A percentile compares a stretch with the other conserved stretches of the same genome.
phyloP scores from a whole-genome alignment of 2,113 vertebrate genomes.

The Ammodytes marinus region DNA sequence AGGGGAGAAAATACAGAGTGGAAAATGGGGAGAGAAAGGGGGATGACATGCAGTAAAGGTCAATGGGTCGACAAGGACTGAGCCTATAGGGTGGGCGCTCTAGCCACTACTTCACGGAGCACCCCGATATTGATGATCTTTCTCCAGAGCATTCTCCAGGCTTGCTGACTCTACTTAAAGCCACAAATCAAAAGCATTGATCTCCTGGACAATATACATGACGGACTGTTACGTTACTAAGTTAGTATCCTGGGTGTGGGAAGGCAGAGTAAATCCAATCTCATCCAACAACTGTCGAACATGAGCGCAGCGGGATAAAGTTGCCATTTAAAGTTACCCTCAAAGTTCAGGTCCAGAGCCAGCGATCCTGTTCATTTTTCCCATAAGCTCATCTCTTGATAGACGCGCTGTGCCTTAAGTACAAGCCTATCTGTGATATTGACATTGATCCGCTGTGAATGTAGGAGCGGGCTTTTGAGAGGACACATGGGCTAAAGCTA shows the following conservation, averaged over 20 bases:
- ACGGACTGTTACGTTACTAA: slow-evolving; percentile 57
- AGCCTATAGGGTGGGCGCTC: too few relatives aligned
- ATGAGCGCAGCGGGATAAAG: slow-evolving; percentile 54
- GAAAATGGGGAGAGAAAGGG: too few relatives aligned
- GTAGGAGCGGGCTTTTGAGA: slow-evolving; percentile 42
- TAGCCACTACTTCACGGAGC: too few relatives aligned
- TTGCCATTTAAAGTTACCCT: slow-evolving; percentile 65
- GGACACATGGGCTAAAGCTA: slow-evolving; percentile 53
- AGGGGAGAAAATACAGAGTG: too few relatives aligned
- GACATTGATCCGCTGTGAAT: slow-evolving; percentile 80
- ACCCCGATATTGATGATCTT: too few relatives aligned
- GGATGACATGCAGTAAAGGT: too few relatives aligned
- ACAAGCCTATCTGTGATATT: slow-evolving; percentile 78
- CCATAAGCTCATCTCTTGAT: slow-evolving; percentile 79
- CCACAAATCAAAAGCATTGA: slow-evolving; percentile 59
- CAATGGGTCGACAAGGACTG: too few relatives aligned
- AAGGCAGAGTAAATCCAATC: slow-evolving; percentile 54
- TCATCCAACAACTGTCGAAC: slow-evolving; percentile 46
- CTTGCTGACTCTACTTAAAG: slow-evolving; percentile 23
- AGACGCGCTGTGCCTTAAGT: slow-evolving; percentile 77
- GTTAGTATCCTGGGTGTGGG: slow-evolving; percentile 48
- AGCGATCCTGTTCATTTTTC: slow-evolving; percentile 68
- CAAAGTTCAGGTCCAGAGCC: slow-evolving; percentile 48
- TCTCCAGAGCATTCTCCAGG: too few relatives aligned
- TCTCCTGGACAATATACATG: slow-evolving; percentile 53